These are phyloP conservation scores for Paradoxurus hermaphroditus DNA, from an alignment of 2,113 vertebrate species.

Conservation along the genomic window DNA sequence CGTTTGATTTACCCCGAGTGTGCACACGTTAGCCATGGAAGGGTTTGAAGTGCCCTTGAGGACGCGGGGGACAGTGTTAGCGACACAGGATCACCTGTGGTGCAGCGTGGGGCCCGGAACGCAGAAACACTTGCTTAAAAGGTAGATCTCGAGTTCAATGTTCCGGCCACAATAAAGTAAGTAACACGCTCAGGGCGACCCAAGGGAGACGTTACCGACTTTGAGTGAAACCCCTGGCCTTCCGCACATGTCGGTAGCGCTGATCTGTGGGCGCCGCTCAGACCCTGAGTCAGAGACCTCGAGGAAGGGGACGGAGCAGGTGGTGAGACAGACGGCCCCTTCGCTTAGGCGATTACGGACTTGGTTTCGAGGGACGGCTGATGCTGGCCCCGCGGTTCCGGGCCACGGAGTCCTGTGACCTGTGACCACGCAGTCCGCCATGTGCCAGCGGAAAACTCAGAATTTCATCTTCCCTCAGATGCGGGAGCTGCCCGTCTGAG, in stretches of 20 bases:
- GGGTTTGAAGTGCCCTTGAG: not conserved
- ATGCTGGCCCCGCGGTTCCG: not conserved
- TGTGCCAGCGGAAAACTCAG: not conserved
- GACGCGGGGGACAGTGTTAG: not conserved
- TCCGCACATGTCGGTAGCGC: fast-evolving
- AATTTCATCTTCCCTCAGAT: conserved; percentile 31
- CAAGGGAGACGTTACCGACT: not conserved
- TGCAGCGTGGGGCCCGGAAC: fast-evolving
- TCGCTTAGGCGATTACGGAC: not conserved
- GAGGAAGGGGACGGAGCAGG: not conserved
- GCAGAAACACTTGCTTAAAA: fast-evolving
- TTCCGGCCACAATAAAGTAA: fast-evolving
- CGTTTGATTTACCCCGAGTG: fast-evolving
- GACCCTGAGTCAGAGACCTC: not conserved
- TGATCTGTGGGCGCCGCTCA: not conserved
- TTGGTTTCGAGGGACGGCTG: not conserved
- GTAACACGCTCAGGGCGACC: fast-evolving
- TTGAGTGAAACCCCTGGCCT: fast-evolving
- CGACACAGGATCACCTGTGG: fast-evolving
- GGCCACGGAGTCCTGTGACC: not conserved
- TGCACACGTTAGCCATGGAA: fast-evolving
- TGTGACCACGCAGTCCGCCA: not conserved
- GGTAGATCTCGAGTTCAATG: fast-evolving
- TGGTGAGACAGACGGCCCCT: not conserved
- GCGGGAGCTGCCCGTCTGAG: conserved; percentile 19